phyloP scores from a whole-genome alignment of 2,797 vertebrate species.

The Periophthalmus magnuspinnatus region DNA sequence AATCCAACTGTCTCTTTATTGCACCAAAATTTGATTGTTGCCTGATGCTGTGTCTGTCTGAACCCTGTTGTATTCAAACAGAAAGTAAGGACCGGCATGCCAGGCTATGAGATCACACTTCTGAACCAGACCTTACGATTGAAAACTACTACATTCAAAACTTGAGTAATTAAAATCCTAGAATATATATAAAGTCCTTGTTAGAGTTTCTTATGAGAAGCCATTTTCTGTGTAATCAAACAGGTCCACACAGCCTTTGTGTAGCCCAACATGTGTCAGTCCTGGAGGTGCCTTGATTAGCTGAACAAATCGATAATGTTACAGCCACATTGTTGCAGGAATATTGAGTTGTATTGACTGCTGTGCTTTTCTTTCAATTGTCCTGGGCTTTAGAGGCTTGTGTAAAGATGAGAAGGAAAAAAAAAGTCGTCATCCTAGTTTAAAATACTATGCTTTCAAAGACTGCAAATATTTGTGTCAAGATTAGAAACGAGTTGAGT shows the following conservation, averaged over 20 bases:
- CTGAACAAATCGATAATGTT: background rate
- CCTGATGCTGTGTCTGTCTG: too few relatives aligned
- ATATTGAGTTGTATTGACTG: conserved; percentile 1
- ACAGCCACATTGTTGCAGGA: background rate
- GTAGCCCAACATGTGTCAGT: background rate
- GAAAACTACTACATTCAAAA: too few relatives aligned
- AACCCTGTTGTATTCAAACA: too few relatives aligned
- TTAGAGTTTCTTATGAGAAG: background rate
- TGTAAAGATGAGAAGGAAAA: background rate
- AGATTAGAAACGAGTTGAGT: background rate
- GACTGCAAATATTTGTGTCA: background rate
- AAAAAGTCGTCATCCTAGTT: background rate
- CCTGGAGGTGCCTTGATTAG: background rate
- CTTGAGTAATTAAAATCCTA: too few relatives aligned
- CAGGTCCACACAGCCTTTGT: background rate
- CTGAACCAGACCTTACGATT: too few relatives aligned
- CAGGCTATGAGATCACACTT: too few relatives aligned
- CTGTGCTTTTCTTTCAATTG: conserved; percentile 8
- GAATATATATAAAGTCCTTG: too few relatives aligned
- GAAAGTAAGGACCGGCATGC: too few relatives aligned
- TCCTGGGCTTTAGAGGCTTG: conserved; percentile 4
- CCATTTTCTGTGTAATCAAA: background rate
- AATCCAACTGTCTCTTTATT: too few relatives aligned
- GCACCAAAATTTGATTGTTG: too few relatives aligned
- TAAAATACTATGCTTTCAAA: background rate